Base-by-base conservation (phyloP, 2,888 invertebrate species). In the Drosophila atripex region DNA sequence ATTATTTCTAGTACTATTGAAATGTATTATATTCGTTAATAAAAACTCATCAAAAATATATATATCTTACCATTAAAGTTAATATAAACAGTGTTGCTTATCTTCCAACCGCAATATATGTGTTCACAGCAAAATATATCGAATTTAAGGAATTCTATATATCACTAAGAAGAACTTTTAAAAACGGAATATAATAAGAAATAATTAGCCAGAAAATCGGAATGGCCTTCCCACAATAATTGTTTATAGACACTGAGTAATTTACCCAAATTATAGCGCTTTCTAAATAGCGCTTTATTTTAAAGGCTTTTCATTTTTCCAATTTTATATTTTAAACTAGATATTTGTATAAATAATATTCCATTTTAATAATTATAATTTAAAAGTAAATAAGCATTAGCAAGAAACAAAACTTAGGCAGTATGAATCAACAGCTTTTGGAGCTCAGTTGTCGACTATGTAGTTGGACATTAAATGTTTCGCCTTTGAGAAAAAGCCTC, bases 391-490 rank as follows among this genome's bases (percentile, higher is more conserved):
- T 28, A 25, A 43, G 50, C 60, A 35, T 12, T 28, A 28, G 25
- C 28, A 38, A 38, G 52, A 45, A 52, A 23, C 46, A 25, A 12
- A 38, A 35, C 61, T 18, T 21, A 46, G 63, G 63, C 63, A 52
- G 52, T 64, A 51, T 51, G 46, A n/a, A 51, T 38, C 43, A 52
- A 45, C 63, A 23, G 38, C 61, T 30, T 51, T 39, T 52, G 63
- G 63, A 64, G 52, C 43, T 61, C 38, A 16, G 1, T 46, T 30
- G 16, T 57, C 28, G 41, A 25, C 14, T 12, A 11, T 14, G 25
- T 41, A 21, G 38, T 28, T 57, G 28, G 43, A 18, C 21, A 45
- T 14, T 45, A 55, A 21, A 56, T 39, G 39, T 57, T 57, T 30
- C 30, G 30, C 43, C 43, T 18, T 18, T 43, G 43, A 21, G 30